A percentile compares a stretch with the other conserved stretches of the same genome.
phyloP scores from a whole-genome alignment of 2,888 invertebrate genomes.

The Lithophane leautieri region DNA sequence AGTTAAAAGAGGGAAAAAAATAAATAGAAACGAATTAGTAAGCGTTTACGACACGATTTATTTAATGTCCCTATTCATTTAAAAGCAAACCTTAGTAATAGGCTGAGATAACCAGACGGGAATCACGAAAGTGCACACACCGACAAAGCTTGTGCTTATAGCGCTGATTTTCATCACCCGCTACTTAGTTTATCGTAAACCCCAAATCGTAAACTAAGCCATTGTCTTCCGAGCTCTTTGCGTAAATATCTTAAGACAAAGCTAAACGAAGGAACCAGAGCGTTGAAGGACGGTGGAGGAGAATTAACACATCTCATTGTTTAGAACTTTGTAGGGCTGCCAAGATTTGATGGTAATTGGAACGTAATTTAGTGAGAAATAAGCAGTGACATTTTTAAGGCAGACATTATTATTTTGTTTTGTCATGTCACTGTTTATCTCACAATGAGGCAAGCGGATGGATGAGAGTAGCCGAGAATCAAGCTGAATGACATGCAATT shows the following conservation, averaged over 20 bases:
- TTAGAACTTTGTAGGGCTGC: slow-evolving; percentile 45
- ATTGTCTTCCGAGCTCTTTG: slow-evolving; percentile 50
- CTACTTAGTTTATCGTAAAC: slow-evolving; percentile 39
- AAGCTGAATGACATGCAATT: too few species aligned
- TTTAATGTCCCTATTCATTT: too few species aligned
- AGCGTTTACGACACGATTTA: too few species aligned
- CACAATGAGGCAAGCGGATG: too few species aligned
- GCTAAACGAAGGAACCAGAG: slow-evolving; percentile 61
- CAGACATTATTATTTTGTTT: not conserved
- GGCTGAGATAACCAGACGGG: not conserved
- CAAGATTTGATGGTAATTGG: slow-evolving; percentile 25
- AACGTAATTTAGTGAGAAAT: slow-evolving; percentile 5
- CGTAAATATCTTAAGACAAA: slow-evolving; percentile 60
- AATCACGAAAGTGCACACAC: not conserved
- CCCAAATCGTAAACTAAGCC: slow-evolving; percentile 28
- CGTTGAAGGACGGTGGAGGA: slow-evolving; percentile 58
- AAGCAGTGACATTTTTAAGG: not conserved
- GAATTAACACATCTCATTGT: slow-evolving; percentile 64
- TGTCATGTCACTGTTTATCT: too few species aligned
- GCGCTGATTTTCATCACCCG: slow-evolving; percentile 38
- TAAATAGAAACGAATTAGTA: too few species aligned
- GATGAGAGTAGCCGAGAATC: too few species aligned
- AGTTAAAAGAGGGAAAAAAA: too few species aligned
- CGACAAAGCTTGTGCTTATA: not conserved
- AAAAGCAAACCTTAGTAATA: too few species aligned